phyloP scores from a whole-genome alignment of 2,113 vertebrate genomes.

The Cinclus mexicanus region DNA sequence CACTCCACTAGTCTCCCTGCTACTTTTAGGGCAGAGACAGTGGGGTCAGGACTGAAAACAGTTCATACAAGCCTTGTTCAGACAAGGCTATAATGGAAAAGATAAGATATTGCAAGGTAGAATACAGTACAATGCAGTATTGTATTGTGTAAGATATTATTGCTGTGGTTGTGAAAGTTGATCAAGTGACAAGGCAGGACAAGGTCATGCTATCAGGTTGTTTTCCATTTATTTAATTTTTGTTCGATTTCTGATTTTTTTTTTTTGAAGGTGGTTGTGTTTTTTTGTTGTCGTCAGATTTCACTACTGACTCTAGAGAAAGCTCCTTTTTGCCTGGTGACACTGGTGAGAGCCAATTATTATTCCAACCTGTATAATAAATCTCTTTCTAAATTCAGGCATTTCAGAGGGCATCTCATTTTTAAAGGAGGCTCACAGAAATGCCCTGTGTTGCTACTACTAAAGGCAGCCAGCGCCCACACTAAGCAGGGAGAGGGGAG shows the following conservation, averaged over 20 bases:
- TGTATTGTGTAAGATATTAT: not conserved
- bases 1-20: not conserved
- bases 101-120: not conserved
- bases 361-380: not conserved
- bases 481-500: not conserved
- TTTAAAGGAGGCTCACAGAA: not conserved
- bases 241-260: not conserved
- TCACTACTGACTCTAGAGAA: not conserved
- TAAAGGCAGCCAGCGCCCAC: not conserved
- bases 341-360: rapidly evolving
- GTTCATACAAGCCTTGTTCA: too few species aligned
- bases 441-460: not conserved
- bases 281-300: not conserved
- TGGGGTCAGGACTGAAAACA: not conserved
- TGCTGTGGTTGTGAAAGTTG: not conserved
- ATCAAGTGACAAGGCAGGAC: not conserved
- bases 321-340: not conserved
- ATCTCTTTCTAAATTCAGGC: not conserved
- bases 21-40: not conserved
- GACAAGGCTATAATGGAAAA: not conserved
- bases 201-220: not conserved
- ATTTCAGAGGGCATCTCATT: not conserved
- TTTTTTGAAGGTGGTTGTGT: not conserved
- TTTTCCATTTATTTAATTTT: not conserved
- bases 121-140: not conserved